Base-by-base conservation (phyloP, 2,888 invertebrate species). In the Anticlea derivata region DNA sequence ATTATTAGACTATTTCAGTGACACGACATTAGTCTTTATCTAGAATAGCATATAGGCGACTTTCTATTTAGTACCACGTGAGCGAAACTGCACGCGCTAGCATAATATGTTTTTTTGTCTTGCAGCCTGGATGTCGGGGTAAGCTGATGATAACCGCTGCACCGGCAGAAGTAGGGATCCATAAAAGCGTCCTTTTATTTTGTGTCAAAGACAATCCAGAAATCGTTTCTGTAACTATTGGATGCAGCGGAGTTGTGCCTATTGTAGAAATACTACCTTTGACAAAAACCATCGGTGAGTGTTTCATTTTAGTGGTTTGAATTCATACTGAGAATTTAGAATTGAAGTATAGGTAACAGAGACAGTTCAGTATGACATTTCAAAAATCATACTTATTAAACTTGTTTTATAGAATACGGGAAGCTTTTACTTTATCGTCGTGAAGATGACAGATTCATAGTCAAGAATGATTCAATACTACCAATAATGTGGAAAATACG, bases 181-280 rank as follows among this genome's bases (percentile, higher is more conserved):
- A 85, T 41, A 73, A 56, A 7, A 76, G 69, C 47, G 65, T 76
- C 6, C 62, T 90, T 7, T 46, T 89, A 27, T 83, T 89, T 54
- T 85, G 88, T 60, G 71, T 93, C 1, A 91, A 91, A 66, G 89
- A 93, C 64, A 94, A 94, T 70, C 93, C 94, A 0, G 86, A 89
- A 60, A 85, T 93, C 26, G 83, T 92, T 24, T 68, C 73, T 3
- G 83, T 93, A 6, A 78, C 87, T 58, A 68, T 94, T 4, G 72
- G 79, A 7, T 91, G 92, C 58, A 84, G 76, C 29, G 93, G 93
- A 11, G 85, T 91, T 4, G 78, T 88, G 34, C 82, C 93, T 27
- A 77, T 83, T 10, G 83, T 94, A 30, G 87, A 87, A 66, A 84
- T 89, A 68, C 63, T 90, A 20, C 90, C 90, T 1, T 55, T 80